These are phyloP conservation scores for Dicyema japonicum DNA, from an alignment of 1,140 invertebrate species.

Conservation along the genomic window DNA sequence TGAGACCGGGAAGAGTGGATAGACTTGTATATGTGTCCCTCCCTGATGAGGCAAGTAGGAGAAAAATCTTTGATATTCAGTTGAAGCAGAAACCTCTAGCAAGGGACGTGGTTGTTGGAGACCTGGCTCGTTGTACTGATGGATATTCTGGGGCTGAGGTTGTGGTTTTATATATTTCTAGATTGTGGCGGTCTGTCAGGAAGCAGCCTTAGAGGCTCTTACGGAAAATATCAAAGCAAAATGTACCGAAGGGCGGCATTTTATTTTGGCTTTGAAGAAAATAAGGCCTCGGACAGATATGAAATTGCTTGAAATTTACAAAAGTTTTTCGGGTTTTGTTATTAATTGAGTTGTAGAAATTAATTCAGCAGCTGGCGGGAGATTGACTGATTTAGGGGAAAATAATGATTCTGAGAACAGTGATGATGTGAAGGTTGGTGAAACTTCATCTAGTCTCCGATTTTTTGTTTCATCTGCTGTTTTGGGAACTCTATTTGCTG, in stretches of 20 bases:
- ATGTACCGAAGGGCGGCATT: slow-evolving; percentile 27
- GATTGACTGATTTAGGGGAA: no score
- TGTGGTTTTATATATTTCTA: slow-evolving; percentile 9
- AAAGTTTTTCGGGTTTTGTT: no score
- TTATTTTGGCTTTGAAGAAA: slow-evolving; percentile 29
- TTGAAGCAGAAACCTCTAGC: slow-evolving; percentile 28
- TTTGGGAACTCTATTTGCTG: no score
- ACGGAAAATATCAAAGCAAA: slow-evolving; percentile 31
- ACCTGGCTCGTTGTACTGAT: slow-evolving; percentile 30
- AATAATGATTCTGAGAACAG: no score
- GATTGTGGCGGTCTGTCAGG: slow-evolving; percentile 42
- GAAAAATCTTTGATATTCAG: slow-evolving; percentile 32
- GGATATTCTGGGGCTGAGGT: slow-evolving; percentile 60
- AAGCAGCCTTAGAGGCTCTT: slow-evolving; percentile 42
- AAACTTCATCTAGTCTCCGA: no score
- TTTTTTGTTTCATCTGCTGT: no score
- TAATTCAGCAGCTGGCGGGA: no score
- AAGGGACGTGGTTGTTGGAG: slow-evolving; percentile 27
- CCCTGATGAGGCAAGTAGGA: slow-evolving; percentile 32
- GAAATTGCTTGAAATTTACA: no score
- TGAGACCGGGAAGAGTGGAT: slow-evolving; percentile 54
- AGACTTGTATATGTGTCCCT: slow-evolving; percentile 50
- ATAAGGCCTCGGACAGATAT: slow-evolving; percentile 40
- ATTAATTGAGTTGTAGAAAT: no score
- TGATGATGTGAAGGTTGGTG: no score